Conservation (phyloP, 2,888 invertebrate genomes). For the Megaustenia siamemsis region DNA sequence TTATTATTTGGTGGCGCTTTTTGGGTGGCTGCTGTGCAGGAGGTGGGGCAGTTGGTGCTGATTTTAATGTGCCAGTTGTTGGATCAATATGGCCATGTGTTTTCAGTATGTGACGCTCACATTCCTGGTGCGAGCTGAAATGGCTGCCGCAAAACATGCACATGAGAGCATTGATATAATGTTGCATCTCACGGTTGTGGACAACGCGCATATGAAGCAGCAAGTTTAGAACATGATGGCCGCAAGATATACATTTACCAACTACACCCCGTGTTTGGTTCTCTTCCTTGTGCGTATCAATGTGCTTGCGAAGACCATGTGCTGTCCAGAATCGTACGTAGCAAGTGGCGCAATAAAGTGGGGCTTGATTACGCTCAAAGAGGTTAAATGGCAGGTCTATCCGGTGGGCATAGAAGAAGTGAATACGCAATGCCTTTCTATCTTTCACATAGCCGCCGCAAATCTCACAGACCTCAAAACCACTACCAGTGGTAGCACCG, state of each 20-base stretch:
- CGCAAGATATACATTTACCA: conserved; percentile 65
- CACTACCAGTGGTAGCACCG: conserved; percentile 45
- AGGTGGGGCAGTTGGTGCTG: conserved; percentile 39
- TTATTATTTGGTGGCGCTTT: conserved; percentile 41
- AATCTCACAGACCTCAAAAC: conserved; percentile 88
- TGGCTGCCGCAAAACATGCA: conserved; percentile 72
- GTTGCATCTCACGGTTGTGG: conserved; percentile 92
- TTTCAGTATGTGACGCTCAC: conserved; percentile 71
- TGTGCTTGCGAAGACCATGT: conserved; percentile 95
- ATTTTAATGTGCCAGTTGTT: conserved; percentile 44
- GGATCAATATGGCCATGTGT: conserved; percentile 71
- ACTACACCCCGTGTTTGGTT: conserved; percentile 57
- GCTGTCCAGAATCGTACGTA: conserved; percentile 98
- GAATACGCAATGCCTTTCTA: conserved; percentile 93
- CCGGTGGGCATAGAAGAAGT: conserved; percentile 99
- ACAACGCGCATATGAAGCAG: conserved; percentile 94
- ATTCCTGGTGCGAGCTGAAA: conserved; percentile 63
- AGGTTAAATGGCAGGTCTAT: conserved; percentile 75
- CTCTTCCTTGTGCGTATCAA: conserved; percentile 60
- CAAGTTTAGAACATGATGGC: conserved; percentile 84
- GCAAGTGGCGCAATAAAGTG: conserved; percentile 96
- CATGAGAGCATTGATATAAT: conserved; percentile 69
- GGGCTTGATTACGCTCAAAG: conserved; percentile 84
- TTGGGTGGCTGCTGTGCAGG: conserved; percentile 13
- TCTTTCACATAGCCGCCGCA: conserved; percentile 98